A percentile compares a stretch with the other conserved stretches of the same genome.
phyloP scores from a whole-genome alignment of 1,140 invertebrate genomes.

The Diachasma alloeum region DNA sequence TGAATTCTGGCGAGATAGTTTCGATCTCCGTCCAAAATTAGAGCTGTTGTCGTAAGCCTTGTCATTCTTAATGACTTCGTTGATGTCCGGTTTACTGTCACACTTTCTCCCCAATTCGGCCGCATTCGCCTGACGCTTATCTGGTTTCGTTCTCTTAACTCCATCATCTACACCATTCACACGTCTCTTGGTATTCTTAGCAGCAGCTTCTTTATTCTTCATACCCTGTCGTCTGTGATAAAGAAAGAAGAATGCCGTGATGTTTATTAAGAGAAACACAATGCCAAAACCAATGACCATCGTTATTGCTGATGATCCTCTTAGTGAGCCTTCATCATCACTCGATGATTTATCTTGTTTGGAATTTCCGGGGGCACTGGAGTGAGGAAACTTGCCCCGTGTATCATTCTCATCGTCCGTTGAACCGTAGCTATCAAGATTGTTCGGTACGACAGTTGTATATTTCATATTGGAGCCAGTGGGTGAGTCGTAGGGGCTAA shows the following conservation, averaged over 20 bases:
- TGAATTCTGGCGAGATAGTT: conserved; percentile 76
- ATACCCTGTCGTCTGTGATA: conserved; percentile 77
- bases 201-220: conserved; percentile 57
- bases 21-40: conserved; percentile 71
- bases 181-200: conserved; percentile 59
- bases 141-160: conserved; percentile 40
- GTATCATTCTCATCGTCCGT: conserved; percentile 16
- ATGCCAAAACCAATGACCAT: conserved; percentile 81
- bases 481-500: conserved; percentile 33
- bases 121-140: conserved; percentile 43
- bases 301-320: conserved; percentile 67
- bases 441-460: conserved; percentile 14
- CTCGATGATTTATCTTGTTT: conserved; percentile 14
- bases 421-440: conserved; percentile 11
- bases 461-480: conserved; percentile 24
- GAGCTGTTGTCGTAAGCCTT: conserved; percentile 69
- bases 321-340: conserved; percentile 35
- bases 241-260: conserved; percentile 78
- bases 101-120: conserved; percentile 53
- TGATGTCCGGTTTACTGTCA: conserved; percentile 59
- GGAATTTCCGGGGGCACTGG: neutral
- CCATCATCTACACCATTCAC: conserved; percentile 39
- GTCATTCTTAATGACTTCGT: conserved; percentile 62
- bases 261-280: conserved; percentile 83
- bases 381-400: neutral